These are phyloP conservation scores for Brachyrhaphis roseni DNA, from an alignment of 2,797 vertebrate genomes.

Conservation along the genomic window DNA sequence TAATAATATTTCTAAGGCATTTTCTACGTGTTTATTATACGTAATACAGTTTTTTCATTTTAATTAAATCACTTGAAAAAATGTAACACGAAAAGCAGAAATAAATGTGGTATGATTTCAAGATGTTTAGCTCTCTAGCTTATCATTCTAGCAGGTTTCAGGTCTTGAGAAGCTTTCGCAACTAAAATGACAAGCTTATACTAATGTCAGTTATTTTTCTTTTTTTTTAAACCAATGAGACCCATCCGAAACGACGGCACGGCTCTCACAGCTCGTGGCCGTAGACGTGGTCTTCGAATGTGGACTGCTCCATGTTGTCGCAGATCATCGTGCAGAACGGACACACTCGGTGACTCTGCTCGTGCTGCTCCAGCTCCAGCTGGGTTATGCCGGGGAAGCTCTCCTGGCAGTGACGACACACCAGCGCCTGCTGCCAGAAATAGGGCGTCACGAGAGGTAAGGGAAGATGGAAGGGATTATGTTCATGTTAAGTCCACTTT, in stretches of 20 bases:
- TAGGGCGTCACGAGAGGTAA: slow-evolving; percentile 34
- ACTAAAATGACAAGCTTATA: not conserved
- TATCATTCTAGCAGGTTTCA: not conserved
- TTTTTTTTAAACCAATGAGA: not conserved
- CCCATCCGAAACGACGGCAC: not conserved
- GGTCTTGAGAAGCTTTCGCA: not conserved
- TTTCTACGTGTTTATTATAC: not conserved
- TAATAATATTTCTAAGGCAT: not conserved
- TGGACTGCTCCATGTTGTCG: slow-evolving; percentile 74
- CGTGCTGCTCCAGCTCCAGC: slow-evolving; percentile 72
- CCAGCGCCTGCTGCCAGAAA: slow-evolving; percentile 41
- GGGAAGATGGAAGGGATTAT: slow-evolving; percentile 46
- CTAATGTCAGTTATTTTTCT: not conserved
- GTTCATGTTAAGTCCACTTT: slow-evolving; percentile 22
- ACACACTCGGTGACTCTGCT: slow-evolving; percentile 78
- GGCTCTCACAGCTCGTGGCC: slow-evolving; percentile 69
- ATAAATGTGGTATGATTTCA: not conserved
- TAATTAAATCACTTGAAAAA: not conserved
- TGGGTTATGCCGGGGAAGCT: slow-evolving; percentile 75
- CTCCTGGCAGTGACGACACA: slow-evolving; percentile 77
- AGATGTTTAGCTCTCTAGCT: not conserved
- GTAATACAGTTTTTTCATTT: not conserved
- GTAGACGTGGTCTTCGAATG: slow-evolving; percentile 83
- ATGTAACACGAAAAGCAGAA: not conserved
- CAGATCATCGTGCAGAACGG: slow-evolving; percentile 81